phyloP scores from a whole-genome alignment of 2,888 invertebrate genomes.

The Gymnoscelis rufifasciata region DNA sequence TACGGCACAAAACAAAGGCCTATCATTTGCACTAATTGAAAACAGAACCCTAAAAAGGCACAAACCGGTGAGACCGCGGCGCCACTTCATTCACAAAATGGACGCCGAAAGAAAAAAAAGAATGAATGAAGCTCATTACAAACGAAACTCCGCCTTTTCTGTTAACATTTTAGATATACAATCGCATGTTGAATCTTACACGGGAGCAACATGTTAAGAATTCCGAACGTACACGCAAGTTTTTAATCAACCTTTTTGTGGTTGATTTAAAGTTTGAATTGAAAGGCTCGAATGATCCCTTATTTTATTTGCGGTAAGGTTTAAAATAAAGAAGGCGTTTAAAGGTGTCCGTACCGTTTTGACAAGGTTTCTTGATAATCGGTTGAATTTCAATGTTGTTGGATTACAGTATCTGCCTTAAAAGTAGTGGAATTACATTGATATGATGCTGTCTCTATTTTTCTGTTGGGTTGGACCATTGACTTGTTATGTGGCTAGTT shows the following conservation, averaged over 20 bases:
- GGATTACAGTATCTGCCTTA: constrained; percentile 12
- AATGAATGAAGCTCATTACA: constrained; percentile 28
- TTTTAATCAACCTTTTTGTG: constrained; percentile 29
- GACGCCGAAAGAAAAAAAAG: constrained; percentile 45
- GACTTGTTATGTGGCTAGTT: no score
- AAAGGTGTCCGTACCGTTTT: constrained; percentile 37
- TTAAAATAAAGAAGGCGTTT: neutral
- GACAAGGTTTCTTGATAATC: constrained; percentile 35
- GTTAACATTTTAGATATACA: neutral
- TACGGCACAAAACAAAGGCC: constrained; percentile 15
- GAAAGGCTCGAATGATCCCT: constrained; percentile 13
- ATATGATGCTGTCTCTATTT: no score
- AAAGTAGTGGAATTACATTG: no score
- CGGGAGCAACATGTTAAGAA: constrained; percentile 41
- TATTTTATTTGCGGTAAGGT: neutral
- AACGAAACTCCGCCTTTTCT: constrained; percentile 21
- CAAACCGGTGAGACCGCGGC: constrained; percentile 47
- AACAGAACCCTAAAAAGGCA: constrained; percentile 29
- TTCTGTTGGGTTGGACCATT: no score
- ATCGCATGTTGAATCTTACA: neutral
- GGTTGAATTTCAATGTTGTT: constrained; percentile 30
- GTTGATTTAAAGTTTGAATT: constrained; percentile 31
- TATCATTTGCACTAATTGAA: constrained; percentile 19
- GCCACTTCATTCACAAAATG: constrained; percentile 57
- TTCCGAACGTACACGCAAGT: constrained; percentile 40